Evolutionary conservation across 2,113 vertebrate species (phyloP).

Genomic region (Rana temporaria): DNA sequence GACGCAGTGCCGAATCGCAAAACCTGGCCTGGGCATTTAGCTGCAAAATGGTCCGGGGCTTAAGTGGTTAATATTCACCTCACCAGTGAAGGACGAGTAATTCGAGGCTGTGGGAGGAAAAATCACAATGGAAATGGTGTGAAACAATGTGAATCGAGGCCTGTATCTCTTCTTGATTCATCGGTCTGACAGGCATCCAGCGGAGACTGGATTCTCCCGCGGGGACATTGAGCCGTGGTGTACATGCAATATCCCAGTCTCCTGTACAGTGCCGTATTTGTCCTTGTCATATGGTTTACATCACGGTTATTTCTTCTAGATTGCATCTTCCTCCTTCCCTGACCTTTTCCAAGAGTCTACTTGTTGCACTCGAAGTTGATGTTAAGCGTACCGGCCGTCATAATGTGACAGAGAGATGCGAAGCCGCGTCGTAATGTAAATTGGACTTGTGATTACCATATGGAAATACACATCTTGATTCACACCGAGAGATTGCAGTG

Average conservation of each 20-base stretch:
- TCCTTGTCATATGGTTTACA: not conserved
- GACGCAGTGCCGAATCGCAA: too few relatives aligned
- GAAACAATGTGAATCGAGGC: not conserved
- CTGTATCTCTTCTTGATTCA: not conserved
- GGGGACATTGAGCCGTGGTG: not conserved
- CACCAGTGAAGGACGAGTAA: slow-evolving; percentile 20
- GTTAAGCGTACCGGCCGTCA: not conserved
- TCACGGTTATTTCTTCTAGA: not conserved
- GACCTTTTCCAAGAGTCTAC: not conserved
- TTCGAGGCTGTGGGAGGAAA: slow-evolving; percentile 15
- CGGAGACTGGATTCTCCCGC: not conserved
- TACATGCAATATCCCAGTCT: not conserved
- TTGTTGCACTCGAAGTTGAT: not conserved
- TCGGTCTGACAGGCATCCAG: slow-evolving; percentile 27
- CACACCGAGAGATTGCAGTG: too few relatives aligned
- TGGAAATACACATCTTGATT: too few relatives aligned
- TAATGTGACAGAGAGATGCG: too few relatives aligned
- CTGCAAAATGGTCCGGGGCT: too few relatives aligned
- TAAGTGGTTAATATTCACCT: slow-evolving; percentile 36
- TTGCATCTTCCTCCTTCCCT: slow-evolving; percentile 1
- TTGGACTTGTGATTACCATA: too few relatives aligned
- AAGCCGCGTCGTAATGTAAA: too few relatives aligned
- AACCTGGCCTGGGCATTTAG: too few relatives aligned
- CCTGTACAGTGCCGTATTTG: not conserved
- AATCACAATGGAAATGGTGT: slow-evolving; percentile 9